These are phyloP conservation scores for Hypocryptadius cinnamomeus DNA, from an alignment of 2,113 vertebrate genomes.

Conservation along the genomic window DNA sequence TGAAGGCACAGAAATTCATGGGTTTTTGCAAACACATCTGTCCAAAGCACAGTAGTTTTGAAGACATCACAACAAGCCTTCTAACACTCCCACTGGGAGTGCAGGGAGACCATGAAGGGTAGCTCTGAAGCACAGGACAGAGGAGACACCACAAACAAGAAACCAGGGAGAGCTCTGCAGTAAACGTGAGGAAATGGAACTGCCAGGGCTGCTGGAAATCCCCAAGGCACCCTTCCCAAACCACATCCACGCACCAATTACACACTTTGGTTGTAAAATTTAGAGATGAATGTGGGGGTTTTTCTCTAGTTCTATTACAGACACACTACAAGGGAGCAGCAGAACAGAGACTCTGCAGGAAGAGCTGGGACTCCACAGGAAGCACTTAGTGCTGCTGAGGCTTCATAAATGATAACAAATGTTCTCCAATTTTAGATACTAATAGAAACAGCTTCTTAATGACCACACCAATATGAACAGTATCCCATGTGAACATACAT, in stretches of 20 bases:
- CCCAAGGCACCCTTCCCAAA: neutral
- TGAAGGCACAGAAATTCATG: neutral
- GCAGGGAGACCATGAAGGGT: neutral
- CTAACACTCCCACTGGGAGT: rapidly evolving
- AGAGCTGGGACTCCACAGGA: neutral
- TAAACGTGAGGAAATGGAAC: neutral
- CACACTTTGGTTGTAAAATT: neutral
- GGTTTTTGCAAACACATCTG: neutral
- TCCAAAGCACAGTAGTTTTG: neutral
- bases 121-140: neutral
- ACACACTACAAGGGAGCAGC: neutral
- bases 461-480: neutral
- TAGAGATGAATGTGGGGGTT: neutral
- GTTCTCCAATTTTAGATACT: neutral
- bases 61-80: neutral
- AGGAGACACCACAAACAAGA: neutral
- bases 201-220: neutral
- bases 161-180: neutral
- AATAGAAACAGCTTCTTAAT: neutral
- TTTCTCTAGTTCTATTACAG: neutral
- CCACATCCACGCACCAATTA: neutral
- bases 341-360: neutral
- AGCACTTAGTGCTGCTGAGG: neutral
- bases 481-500: neutral
- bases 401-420: neutral